phyloP scores from a whole-genome alignment of 2,113 vertebrate genomes.

The Haplochromis vanheusdeni region DNA sequence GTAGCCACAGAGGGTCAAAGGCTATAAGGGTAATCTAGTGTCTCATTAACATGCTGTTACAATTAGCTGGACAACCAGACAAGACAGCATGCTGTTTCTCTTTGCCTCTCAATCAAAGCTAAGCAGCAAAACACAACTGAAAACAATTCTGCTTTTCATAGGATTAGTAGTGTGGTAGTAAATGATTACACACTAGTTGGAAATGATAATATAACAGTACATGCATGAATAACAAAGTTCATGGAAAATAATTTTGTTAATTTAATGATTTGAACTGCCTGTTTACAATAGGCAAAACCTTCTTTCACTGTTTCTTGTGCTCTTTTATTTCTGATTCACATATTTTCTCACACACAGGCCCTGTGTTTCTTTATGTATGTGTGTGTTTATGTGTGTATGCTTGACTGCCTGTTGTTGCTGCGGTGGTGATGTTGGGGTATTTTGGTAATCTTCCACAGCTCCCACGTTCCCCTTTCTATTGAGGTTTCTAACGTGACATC shows the following conservation, averaged over 20 bases:
- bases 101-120: neutral
- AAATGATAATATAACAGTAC: neutral
- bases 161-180: neutral
- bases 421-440: constrained; percentile 6
- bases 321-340: neutral
- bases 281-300: neutral
- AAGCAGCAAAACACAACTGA: neutral
- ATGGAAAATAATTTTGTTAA: neutral
- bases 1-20: constrained; percentile 19
- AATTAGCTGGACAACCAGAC: constrained; percentile 28
- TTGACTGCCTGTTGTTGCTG: constrained; percentile 19
- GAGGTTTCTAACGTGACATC: neutral
- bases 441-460: neutral
- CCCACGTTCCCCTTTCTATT: neutral
- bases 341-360: neutral
- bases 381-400: neutral
- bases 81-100: neutral
- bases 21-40: constrained; percentile 2
- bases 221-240: neutral
- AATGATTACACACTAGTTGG: neutral
- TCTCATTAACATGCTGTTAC: constrained; percentile 44
- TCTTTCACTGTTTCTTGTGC: neutral
- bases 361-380: neutral
- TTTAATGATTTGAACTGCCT: neutral
- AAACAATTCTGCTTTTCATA: neutral